Percentiles rank a stretch among this genome's conserved stretches.
Evolutionary conservation across 2,113 vertebrate species (phyloP).

Genomic region (Xenopus laevis): DNA sequence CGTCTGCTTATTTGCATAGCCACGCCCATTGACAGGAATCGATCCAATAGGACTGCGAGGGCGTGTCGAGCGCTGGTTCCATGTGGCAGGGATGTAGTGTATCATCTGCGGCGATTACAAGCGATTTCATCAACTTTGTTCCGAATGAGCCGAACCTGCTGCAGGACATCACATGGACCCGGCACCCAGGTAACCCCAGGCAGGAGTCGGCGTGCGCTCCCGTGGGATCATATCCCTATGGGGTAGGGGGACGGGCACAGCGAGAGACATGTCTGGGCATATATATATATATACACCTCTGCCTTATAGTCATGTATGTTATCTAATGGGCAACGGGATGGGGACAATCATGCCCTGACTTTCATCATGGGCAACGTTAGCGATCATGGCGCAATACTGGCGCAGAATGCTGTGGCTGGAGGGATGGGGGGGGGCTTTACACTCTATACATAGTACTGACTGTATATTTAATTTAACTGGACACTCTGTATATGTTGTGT

Average conservation of each 20-base stretch:
- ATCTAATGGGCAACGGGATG: neutral
- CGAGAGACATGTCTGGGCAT: neutral
- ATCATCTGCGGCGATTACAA: neutral
- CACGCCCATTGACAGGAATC: neutral
- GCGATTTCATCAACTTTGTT: constrained; percentile 12
- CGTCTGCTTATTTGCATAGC: neutral
- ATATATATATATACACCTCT: neutral
- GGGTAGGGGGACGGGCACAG: neutral
- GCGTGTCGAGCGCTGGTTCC: neutral
- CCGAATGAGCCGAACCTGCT: neutral
- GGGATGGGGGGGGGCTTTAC: neutral
- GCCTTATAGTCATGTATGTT: neutral
- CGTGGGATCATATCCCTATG: neutral
- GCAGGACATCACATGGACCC: neutral
- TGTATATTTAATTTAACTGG: no score
- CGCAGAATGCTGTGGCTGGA: no score
- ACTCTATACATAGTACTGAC: no score
- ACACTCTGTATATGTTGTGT: no score
- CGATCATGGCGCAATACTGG: neutral
- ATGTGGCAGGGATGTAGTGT: no score
- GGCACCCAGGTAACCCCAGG: neutral
- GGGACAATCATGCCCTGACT: no score
- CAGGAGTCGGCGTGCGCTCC: neutral
- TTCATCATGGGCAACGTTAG: no score
- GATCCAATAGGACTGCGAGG: neutral